Evolutionary conservation across 2,888 invertebrate genomes (phyloP).

Genomic region (Resseliella maxima): DNA sequence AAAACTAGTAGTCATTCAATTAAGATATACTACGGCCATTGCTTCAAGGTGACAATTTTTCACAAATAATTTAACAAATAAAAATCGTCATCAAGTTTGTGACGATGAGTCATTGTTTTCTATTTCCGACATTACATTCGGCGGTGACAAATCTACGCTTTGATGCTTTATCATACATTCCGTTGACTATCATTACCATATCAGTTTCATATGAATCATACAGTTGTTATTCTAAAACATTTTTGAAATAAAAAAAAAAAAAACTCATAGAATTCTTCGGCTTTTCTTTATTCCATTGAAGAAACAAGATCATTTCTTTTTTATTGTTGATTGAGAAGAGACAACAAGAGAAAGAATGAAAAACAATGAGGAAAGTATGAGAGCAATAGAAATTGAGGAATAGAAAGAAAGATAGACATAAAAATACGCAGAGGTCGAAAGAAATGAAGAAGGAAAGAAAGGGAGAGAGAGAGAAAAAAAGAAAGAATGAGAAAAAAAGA

Average conservation of each 20-base stretch:
- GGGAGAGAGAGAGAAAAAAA: too few species aligned
- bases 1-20: not conserved
- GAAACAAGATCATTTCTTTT: not conserved
- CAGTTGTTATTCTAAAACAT: not conserved
- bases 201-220: not conserved
- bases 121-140: not conserved
- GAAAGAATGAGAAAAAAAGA: too few species aligned
- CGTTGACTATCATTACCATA: not conserved
- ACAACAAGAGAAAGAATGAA: not conserved
- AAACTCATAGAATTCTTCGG: too few species aligned
- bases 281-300: not conserved
- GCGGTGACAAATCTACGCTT: constrained; percentile 1
- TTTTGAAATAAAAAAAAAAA: not conserved
- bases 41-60: not conserved
- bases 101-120: constrained; percentile 19
- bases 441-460: too few species aligned
- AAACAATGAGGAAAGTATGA: too few species aligned
- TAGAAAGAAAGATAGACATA: too few species aligned
- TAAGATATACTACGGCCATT: not conserved
- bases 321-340: not conserved
- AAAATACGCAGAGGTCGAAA: too few species aligned
- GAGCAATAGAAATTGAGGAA: too few species aligned
- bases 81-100: not conserved
- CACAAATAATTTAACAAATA: not conserved
- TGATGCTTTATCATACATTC: not conserved